phyloP scores from a whole-genome alignment of 92 coral and sea anemone genomes.

The Palythoa grandiflora region DNA sequence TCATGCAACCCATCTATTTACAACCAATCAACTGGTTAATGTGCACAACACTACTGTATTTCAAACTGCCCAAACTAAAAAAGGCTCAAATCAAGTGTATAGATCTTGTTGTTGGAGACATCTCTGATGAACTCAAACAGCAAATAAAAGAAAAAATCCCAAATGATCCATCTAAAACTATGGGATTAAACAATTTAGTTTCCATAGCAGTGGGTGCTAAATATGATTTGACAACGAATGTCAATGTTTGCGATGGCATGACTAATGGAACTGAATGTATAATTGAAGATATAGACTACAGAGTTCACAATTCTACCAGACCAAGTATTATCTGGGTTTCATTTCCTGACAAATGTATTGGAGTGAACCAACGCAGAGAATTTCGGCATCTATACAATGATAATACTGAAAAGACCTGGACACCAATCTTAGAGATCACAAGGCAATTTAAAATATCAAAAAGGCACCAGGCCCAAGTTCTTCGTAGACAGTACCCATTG shows the following conservation, averaged over 20 bases:
- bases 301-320: slow-evolving; percentile 43
- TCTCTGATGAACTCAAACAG: slow-evolving; percentile 57
- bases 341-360: slow-evolving; percentile 13
- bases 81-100: slow-evolving; percentile 30
- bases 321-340: slow-evolving; percentile 50
- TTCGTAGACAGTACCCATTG: slow-evolving; percentile 63
- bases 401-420: slow-evolving; percentile 51
- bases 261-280: slow-evolving; percentile 62
- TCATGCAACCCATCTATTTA: not conserved
- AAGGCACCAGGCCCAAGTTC: slow-evolving; percentile 53
- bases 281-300: slow-evolving; percentile 56
- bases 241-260: slow-evolving; percentile 56
- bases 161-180: slow-evolving; percentile 61
- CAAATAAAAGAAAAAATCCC: slow-evolving; percentile 55
- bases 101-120: slow-evolving; percentile 54
- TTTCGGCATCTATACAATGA: slow-evolving; percentile 28
- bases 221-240: slow-evolving; percentile 35
- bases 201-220: slow-evolving; percentile 46
- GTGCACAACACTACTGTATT: slow-evolving; percentile 20
- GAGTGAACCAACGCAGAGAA: slow-evolving; percentile 25
- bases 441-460: slow-evolving; percentile 50
- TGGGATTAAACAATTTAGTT: slow-evolving; percentile 45
- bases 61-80: not conserved
- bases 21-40: slow-evolving; percentile 37
- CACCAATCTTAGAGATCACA: slow-evolving; percentile 61